Percentiles rank a stretch among this genome's conserved stretches.
Conservation (phyloP, 2,113 vertebrate species). For the Trichomycterus rosablanca region DNA sequence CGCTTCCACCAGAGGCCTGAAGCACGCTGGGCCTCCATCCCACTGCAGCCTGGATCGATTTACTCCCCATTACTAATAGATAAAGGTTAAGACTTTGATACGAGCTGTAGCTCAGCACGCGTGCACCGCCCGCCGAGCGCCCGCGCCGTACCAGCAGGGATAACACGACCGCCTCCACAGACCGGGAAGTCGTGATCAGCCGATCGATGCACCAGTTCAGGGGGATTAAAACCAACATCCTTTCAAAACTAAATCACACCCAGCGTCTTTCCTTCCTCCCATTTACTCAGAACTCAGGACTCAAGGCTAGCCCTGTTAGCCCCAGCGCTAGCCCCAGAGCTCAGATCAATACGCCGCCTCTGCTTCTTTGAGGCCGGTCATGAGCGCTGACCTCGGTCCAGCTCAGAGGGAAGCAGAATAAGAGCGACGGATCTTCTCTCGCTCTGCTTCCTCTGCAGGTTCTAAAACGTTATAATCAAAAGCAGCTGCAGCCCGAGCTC, state of each 20-base stretch:
- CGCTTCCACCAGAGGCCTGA: slow-evolving; percentile 48
- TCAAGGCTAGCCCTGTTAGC: slow-evolving; percentile 50
- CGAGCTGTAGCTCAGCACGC: slow-evolving; percentile 29
- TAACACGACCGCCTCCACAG: no score
- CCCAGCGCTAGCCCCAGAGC: slow-evolving; percentile 47
- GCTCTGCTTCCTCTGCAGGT: slow-evolving; percentile 12
- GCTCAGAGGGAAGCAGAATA: slow-evolving; percentile 24
- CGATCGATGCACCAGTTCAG: background rate
- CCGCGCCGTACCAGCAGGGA: no score
- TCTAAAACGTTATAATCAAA: slow-evolving; percentile 28
- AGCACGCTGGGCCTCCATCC: slow-evolving; percentile 45
- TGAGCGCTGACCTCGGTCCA: slow-evolving; percentile 52
- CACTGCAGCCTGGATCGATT: slow-evolving; percentile 59
- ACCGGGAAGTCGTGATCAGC: background rate
- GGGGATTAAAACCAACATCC: background rate
- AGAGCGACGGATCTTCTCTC: slow-evolving; percentile 15
- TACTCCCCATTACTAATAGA: slow-evolving; percentile 58
- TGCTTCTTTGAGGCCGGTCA: slow-evolving; percentile 43
- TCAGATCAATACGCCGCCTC: slow-evolving; percentile 58
- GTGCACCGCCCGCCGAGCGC: background rate
- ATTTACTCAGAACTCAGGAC: slow-evolving; percentile 40
- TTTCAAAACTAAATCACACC: background rate
- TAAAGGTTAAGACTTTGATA: slow-evolving; percentile 60
- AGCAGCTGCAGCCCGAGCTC: slow-evolving; percentile 13
- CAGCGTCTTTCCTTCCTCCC: slow-evolving; percentile 13